Evolutionary conservation across 1,140 invertebrate genomes (phyloP).

Genomic region (Radopholus similis): DNA sequence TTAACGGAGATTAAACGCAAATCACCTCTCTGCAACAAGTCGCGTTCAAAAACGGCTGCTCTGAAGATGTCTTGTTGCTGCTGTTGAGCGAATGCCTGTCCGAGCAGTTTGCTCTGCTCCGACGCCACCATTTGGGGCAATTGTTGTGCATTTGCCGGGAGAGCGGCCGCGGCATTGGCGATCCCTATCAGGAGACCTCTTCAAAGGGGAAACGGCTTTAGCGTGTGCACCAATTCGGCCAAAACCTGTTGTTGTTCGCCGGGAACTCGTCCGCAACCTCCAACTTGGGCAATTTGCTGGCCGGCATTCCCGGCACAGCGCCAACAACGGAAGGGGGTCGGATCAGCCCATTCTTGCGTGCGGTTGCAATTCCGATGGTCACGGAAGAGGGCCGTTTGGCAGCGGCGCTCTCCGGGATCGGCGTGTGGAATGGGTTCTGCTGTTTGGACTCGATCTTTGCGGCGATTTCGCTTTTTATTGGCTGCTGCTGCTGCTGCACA

Average conservation of each 20-base stretch:
- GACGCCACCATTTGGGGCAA: not conserved
- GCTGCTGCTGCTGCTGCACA: too few species aligned
- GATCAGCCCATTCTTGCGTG: constrained; percentile 4
- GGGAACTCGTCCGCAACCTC: not conserved
- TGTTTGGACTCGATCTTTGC: not conserved
- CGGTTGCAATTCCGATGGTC: constrained; percentile 9
- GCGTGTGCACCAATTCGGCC: not conserved
- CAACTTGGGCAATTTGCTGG: constrained; percentile 5
- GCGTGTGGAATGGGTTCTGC: not conserved
- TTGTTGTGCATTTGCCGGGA: not conserved
- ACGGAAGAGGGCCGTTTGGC: constrained; percentile 1
- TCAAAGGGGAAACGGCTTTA: too few species aligned
- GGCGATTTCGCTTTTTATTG: not conserved
- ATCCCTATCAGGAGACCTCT: not conserved
- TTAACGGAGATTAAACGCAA: not conserved
- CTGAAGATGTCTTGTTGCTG: not conserved
- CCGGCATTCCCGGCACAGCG: not conserved
- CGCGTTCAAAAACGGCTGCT: not conserved
- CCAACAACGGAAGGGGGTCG: not conserved
- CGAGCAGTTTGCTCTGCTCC: not conserved
- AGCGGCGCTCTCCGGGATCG: not conserved
- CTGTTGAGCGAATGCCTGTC: too few species aligned
- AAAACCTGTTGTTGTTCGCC: not conserved
- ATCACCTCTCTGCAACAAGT: not conserved
- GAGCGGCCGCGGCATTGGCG: not conserved